Conservation (phyloP, 2,888 invertebrate genomes). For the Standfussiana lucernea region DNA sequence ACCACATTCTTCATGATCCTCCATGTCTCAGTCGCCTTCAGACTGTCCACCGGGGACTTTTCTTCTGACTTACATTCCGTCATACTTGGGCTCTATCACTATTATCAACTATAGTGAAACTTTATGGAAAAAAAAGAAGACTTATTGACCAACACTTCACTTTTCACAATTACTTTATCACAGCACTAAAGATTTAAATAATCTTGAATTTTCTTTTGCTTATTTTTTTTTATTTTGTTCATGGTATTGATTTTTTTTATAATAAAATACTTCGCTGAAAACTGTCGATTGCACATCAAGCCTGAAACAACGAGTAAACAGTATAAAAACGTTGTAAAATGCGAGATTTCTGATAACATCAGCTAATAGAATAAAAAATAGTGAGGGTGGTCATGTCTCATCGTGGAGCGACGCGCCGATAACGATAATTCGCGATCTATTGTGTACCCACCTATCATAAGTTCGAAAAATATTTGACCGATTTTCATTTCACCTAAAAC, state of each 20-base stretch:
- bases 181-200: not conserved
- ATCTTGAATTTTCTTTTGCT: not conserved
- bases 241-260: not conserved
- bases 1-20: conserved; percentile 87
- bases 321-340: not conserved
- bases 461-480: too few relatives aligned
- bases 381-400: too few relatives aligned
- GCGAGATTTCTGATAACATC: not conserved
- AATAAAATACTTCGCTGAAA: conserved; percentile 3
- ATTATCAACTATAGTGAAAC: not conserved
- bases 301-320: conserved; percentile 45
- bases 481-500: too few relatives aligned
- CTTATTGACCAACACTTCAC: not conserved
- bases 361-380: not conserved
- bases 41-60: conserved; percentile 62
- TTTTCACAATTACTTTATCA: not conserved
- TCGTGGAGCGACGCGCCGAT: too few relatives aligned
- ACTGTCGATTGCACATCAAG: not conserved
- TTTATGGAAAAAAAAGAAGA: not conserved
- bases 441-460: too few relatives aligned
- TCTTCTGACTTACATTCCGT: conserved; percentile 37
- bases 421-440: too few relatives aligned
- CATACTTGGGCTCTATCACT: conserved; percentile 44
- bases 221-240: conserved; percentile 1
- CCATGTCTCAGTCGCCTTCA: conserved; percentile 80